Base-by-base conservation (phyloP, 2,113 vertebrate species). In the Microcebus tavaratra region DNA sequence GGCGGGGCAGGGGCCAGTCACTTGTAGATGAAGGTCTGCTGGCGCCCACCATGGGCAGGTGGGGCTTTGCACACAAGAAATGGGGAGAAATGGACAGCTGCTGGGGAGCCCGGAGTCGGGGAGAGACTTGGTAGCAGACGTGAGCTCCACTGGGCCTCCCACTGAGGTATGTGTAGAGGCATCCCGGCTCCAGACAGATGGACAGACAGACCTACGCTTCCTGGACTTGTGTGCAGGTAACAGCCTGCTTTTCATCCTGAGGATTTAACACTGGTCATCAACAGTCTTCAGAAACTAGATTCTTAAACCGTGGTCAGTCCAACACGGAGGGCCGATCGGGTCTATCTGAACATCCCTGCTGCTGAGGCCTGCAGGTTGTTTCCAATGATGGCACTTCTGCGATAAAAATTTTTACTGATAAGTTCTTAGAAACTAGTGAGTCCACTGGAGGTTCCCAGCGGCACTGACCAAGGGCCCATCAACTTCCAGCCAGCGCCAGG, bases 41-140 rank as follows among this genome's bases (percentile, higher is more conserved):
- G 2, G 72, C 5, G 2, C 42, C 70, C 50, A 15, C 88, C 6
- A 34, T 12, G 31, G 70, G 25, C 55, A 53, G 75, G 23, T 14
- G 57, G 3, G 0, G 45, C 29, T 18, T 3, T 3, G 0, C 21
- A 14, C 0, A 0, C 23, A 2, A 31, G 39, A 3, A 2, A 10
- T 5, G 0, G 9, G 11, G 61, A 48, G 20, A 55, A 5, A 13
- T 0, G 1, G 50, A 57, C 55, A 57, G 55, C 6, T 21, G 55
- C 20, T 20, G 21, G 55, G 55, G 55, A 57, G 48, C 23, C 63
- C 42, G 7, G 78, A 25, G 57, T 17, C 5, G 1, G 59, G 18
- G 55, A 34, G 31, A 63, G 39, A 4, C 0, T 3, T 3, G 14
- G 73, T 23, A 31, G 2, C 39, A 4, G 63, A 29, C 23, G 17